These are phyloP conservation scores for Scaptomyza pallida DNA, from an alignment of 1,140 invertebrate genomes.

Conservation along the genomic window DNA sequence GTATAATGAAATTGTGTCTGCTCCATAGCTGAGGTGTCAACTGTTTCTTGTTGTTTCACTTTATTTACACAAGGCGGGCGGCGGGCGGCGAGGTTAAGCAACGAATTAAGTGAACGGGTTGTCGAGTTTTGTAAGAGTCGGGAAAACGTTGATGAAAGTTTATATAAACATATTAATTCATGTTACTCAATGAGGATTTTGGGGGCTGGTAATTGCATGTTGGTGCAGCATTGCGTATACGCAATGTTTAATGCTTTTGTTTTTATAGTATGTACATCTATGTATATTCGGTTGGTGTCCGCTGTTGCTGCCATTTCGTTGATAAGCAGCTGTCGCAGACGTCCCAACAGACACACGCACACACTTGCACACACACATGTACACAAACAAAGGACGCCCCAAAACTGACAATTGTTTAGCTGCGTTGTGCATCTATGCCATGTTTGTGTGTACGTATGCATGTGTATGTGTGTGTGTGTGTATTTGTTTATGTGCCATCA, in stretches of 20 bases:
- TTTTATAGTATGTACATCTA: neutral
- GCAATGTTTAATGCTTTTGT: conserved; percentile 37
- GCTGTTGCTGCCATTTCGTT: conserved; percentile 63
- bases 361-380: neutral
- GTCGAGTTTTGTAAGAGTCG: conserved; percentile 14
- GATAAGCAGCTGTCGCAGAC: conserved; percentile 60
- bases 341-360: conserved; percentile 4
- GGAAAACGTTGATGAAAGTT: neutral
- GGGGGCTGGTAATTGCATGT: conserved; percentile 4
- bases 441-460: conserved; percentile 30
- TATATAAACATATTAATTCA: neutral
- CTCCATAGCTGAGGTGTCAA: neutral
- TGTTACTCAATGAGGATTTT: neutral
- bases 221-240: conserved; percentile 60
- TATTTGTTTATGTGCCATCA: conserved; percentile 50
- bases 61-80: no score
- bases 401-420: conserved; percentile 74
- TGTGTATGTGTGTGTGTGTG: conserved; percentile 25
- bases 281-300: neutral
- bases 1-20: conserved; percentile 26
- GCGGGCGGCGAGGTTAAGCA: conserved; percentile 52
- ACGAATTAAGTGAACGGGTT: conserved; percentile 33
- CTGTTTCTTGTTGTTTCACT: conserved; percentile 8
- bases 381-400: conserved; percentile 57
- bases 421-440: conserved; percentile 55